Evolutionary conservation across 2,797 vertebrate species (phyloP), one percentile per base, ranked within the genome.

Genomic region (Scyliorhinus canicula): DNA sequence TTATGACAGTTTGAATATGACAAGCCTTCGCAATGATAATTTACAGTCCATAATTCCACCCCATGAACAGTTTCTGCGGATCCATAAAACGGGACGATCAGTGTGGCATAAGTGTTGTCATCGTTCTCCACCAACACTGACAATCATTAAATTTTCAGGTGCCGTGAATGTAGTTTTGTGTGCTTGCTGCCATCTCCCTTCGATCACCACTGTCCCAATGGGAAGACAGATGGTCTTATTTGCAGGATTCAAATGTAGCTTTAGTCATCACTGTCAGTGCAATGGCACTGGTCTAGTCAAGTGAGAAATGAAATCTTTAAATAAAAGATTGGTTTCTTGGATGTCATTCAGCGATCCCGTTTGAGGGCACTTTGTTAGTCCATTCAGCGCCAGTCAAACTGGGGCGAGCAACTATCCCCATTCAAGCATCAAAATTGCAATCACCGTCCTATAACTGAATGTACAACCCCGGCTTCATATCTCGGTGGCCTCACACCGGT

Each of bases 181-280:
- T 12, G 67, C 93, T 19, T 71, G 93, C 4, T 35, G 67, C 93
- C 16, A 52, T 93, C 65, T 71, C 47, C 67, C 71, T 74, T 94
- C 21, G 93, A 71, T 94, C 67, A 55, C 47, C 35, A 71, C 11
- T 8, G 16, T 8, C 52, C 65, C 63, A 93, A 67, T 93, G 60
- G 16, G 65, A 74, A 94, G 47, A 9, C 67, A 74, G 93, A 69
- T 93, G 65, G 91, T 12, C 40, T 47, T 50, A 26, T 71, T 94
- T 74, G 50, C 44, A 94, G 12, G 12, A 74, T 94, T 74, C 44
- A 74, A 69, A 74, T 69, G 16, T 55, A 69, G 14, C 28, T 94
- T 74, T 69, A 71, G 26, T 74, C 26, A 94, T 94, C 26, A 52
- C 93, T 94, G 93, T 94, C 93, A 74, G 71, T 50, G 16, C 47